These are phyloP conservation scores for Spilarctia lutea DNA, from an alignment of 2,888 invertebrate genomes.

Conservation along the genomic window DNA sequence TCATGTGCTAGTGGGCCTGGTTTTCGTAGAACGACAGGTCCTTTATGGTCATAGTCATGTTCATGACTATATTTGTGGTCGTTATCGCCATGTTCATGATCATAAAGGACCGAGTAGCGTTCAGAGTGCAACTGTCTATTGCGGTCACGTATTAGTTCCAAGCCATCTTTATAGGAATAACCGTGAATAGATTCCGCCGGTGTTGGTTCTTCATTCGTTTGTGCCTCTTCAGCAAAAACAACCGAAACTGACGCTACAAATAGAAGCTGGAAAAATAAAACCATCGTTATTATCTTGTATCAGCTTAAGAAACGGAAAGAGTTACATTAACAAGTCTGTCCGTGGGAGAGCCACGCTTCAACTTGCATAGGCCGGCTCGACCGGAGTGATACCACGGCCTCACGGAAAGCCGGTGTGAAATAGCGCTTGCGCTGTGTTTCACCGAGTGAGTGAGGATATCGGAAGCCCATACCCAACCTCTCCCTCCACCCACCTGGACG, in stretches of 20 bases:
- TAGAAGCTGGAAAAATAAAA: slow-evolving; percentile 45
- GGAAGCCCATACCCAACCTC: no score
- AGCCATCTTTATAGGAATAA: slow-evolving; percentile 39
- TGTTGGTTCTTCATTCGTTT: slow-evolving; percentile 12
- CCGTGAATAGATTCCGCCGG: slow-evolving; percentile 31
- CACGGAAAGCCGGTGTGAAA: no score
- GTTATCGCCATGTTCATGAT: slow-evolving; percentile 4
- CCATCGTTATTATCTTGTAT: not conserved
- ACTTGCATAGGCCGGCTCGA: no score
- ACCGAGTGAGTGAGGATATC: no score
- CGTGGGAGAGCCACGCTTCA: no score
- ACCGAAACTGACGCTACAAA: slow-evolving; percentile 42
- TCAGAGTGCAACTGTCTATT: slow-evolving; percentile 23
- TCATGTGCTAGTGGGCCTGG: slow-evolving; percentile 46
- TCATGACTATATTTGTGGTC: slow-evolving; percentile 5
- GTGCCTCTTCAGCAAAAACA: slow-evolving; percentile 29
- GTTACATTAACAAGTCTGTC: not conserved
- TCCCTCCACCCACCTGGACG: no score
- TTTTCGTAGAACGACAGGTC: slow-evolving; percentile 53
- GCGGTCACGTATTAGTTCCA: slow-evolving; percentile 47
- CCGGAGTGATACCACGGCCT: no score
- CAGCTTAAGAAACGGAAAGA: not conserved
- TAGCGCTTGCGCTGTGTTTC: no score
- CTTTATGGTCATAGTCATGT: slow-evolving; percentile 9
- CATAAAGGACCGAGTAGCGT: slow-evolving; percentile 1